These are phyloP conservation scores for Epicampocera succincta DNA, from an alignment of 2,888 invertebrate genomes.

Conservation along the genomic window DNA sequence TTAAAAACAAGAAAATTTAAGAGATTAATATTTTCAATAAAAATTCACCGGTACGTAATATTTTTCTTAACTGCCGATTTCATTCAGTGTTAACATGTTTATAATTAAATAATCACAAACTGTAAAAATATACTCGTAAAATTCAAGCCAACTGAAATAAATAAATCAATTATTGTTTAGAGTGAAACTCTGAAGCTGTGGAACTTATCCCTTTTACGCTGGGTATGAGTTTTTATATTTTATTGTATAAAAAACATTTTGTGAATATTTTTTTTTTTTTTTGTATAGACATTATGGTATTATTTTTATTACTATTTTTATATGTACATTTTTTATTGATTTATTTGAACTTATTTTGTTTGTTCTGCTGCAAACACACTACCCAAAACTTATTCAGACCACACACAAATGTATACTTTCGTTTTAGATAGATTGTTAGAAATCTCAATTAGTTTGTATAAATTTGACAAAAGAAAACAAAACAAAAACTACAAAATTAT, in stretches of 20 bases:
- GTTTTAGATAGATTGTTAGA: conserved; percentile 35
- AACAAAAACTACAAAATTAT: conserved; percentile 12
- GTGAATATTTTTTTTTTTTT: conserved; percentile 28
- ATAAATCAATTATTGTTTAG: no score
- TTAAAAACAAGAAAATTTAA: no score
- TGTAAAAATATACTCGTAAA: no score
- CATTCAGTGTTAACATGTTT: no score
- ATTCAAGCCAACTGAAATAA: no score
- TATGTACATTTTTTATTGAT: conserved; percentile 44
- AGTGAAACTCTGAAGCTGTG: no score
- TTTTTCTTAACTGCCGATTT: no score
- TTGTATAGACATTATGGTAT: conserved; percentile 53
- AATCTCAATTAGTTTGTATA: conserved; percentile 58
- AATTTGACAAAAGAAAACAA: not conserved
- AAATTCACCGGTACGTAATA: no score
- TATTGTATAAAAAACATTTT: not conserved
- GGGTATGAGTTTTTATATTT: not conserved
- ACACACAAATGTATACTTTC: conserved; percentile 44
- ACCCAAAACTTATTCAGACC: not conserved
- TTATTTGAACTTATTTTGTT: conserved; percentile 1
- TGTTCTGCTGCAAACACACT: conserved; percentile 9
- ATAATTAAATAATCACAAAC: no score
- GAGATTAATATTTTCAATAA: no score
- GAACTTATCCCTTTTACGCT: no score
- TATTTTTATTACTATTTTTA: conserved; percentile 39